A percentile compares a stretch with the other conserved stretches of the same genome.
Conservation (phyloP, 1,140 invertebrate species). For the Euwallacea similis region DNA sequence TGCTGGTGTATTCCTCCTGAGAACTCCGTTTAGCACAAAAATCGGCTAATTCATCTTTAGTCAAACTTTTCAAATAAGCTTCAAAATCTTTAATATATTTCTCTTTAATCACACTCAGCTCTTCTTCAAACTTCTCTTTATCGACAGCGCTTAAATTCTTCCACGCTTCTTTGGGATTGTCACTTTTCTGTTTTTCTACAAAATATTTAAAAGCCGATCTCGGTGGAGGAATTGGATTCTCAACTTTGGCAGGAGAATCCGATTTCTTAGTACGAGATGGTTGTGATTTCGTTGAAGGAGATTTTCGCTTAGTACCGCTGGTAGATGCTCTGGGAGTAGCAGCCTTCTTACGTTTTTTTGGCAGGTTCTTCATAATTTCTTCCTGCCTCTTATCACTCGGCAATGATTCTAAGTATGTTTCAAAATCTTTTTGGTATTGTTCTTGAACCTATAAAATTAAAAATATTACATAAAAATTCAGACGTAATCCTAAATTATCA, state of each 20-base stretch:
- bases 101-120: conserved; percentile 48
- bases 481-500: too few relatives aligned
- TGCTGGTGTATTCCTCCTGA: conserved; percentile 15
- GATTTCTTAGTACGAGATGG: conserved; percentile 13
- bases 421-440: conserved; percentile 56
- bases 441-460: conserved; percentile 48
- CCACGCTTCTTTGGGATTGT: conserved; percentile 50
- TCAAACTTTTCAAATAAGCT: conserved; percentile 54
- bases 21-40: conserved; percentile 39
- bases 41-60: conserved; percentile 50
- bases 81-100: conserved; percentile 55
- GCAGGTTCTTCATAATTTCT: conserved; percentile 49
- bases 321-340: conserved; percentile 20
- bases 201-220: conserved; percentile 54
- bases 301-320: conserved; percentile 21
- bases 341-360: conserved; percentile 45
- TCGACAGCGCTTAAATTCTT: conserved; percentile 48
- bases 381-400: conserved; percentile 55
- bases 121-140: conserved; percentile 51
- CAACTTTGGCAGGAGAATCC: conserved; percentile 25
- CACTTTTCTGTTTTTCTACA: conserved; percentile 48
- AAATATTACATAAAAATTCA: conserved; percentile 9
- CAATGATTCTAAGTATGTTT: conserved; percentile 55
- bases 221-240: conserved; percentile 54
- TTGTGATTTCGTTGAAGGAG: conserved; percentile 12